Percentiles rank a stretch among this genome's conserved stretches.
phyloP scores from a whole-genome alignment of 2,113 vertebrate species.

The Antennarius striatus region DNA sequence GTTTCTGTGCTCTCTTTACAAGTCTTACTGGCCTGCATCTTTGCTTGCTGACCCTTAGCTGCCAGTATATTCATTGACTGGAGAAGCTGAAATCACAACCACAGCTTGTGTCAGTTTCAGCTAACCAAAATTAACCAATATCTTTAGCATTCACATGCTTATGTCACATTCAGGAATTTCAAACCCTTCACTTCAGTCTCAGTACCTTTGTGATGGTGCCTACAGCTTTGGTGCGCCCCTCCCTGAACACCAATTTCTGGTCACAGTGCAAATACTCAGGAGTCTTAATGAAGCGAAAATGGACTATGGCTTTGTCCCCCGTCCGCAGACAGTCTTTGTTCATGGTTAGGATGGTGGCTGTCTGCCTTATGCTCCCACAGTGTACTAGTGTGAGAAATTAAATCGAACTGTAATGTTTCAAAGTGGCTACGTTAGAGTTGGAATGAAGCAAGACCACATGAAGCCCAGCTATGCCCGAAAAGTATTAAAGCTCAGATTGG shows the following conservation, averaged over 20 bases:
- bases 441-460: no score
- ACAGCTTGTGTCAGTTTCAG: not conserved
- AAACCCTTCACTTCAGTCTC: no score
- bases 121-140: no score
- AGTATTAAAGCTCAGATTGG: no score
- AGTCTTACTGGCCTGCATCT: constrained; percentile 88
- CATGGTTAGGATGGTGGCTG: constrained; percentile 97
- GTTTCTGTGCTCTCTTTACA: constrained; percentile 71
- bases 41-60: constrained; percentile 91
- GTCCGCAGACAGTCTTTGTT: constrained; percentile 96
- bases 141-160: not conserved
- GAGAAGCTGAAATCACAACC: constrained; percentile 80
- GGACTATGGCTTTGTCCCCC: constrained; percentile 96
- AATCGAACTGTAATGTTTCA: no score
- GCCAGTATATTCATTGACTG: constrained; percentile 90
- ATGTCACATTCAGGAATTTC: no score
- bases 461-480: no score
- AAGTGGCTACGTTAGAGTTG: no score
- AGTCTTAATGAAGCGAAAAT: constrained; percentile 99
- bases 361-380: constrained; percentile 97
- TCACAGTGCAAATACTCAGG: constrained; percentile 96
- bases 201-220: constrained; percentile 97
- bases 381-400: constrained; percentile 81
- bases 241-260: constrained; percentile 96
- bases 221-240: constrained; percentile 97